Conservation (phyloP, 2,113 vertebrate genomes). For the Epinephelus cyanopodus region DNA sequence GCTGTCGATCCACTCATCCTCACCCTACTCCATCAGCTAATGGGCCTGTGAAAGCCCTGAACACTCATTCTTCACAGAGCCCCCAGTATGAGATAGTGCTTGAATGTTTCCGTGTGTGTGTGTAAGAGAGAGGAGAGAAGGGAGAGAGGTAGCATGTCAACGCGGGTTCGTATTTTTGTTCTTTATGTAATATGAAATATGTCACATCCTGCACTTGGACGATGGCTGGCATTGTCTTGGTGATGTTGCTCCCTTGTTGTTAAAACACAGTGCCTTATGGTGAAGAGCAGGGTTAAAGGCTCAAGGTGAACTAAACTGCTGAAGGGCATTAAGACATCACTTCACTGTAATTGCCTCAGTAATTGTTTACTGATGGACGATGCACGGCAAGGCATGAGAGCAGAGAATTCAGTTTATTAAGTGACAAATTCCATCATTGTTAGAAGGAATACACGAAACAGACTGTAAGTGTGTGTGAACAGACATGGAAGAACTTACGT, state of each 20-base stretch:
- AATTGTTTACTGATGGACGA: slow-evolving; percentile 32
- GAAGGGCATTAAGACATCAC: slow-evolving; percentile 30
- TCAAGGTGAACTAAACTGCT: slow-evolving; percentile 29
- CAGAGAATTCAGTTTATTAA: background rate
- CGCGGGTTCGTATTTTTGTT: background rate
- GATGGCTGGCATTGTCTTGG: slow-evolving; percentile 1
- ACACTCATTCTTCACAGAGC: slow-evolving; percentile 38
- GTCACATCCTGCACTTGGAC: slow-evolving; percentile 5
- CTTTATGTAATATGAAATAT: background rate
- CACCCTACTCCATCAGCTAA: slow-evolving; percentile 71
- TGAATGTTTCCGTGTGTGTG: slow-evolving; percentile 18
- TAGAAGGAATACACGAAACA: background rate
- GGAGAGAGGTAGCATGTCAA: background rate
- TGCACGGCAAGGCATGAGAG: background rate
- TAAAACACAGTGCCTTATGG: background rate
- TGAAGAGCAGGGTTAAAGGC: slow-evolving; percentile 26
- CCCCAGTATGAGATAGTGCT: slow-evolving; percentile 7
- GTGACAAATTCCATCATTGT: background rate
- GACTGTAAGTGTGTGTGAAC: background rate
- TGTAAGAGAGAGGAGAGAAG: background rate
- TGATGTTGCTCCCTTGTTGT: background rate
- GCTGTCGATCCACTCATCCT: slow-evolving; percentile 65
- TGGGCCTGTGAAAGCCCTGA: slow-evolving; percentile 49
- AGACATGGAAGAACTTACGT: slow-evolving; percentile 85
- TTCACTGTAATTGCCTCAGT: slow-evolving; percentile 29